Conservation (phyloP, 2,888 invertebrate genomes). For the Lacanobia oleracea region DNA sequence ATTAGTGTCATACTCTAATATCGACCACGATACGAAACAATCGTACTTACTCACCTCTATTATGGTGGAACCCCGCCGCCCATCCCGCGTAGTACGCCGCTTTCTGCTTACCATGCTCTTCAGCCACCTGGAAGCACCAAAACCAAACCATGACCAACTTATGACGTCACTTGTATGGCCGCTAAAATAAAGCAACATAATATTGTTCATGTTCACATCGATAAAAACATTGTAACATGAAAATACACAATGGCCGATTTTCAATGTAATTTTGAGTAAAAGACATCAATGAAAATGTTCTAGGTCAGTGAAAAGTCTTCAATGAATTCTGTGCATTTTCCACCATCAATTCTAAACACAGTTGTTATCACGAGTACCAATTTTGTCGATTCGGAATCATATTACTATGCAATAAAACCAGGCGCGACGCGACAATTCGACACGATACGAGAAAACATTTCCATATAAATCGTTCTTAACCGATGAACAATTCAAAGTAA, state of each 20-base stretch:
- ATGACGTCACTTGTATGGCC: background rate
- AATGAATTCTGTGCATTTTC: background rate
- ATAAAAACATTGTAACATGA: slow-evolving; percentile 35
- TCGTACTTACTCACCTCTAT: slow-evolving; percentile 81
- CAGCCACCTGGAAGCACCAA: slow-evolving; percentile 91
- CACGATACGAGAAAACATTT: background rate
- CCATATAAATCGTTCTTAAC: background rate
- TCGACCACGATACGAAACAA: slow-evolving; percentile 14
- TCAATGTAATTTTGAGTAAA: background rate
- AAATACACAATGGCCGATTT: slow-evolving; percentile 45
- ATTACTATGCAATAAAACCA: background rate
- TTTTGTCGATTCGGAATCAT: background rate
- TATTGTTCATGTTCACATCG: slow-evolving; percentile 12
- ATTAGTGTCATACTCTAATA: too few relatives aligned
- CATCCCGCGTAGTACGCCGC: slow-evolving; percentile 94
- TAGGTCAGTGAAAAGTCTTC: background rate
- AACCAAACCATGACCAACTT: slow-evolving; percentile 2
- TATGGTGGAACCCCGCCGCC: slow-evolving; percentile 92
- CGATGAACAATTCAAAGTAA: background rate
- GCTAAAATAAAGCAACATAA: slow-evolving; percentile 39
- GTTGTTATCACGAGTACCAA: background rate
- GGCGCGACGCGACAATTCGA: background rate
- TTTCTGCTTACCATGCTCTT: slow-evolving; percentile 96
- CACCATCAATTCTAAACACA: slow-evolving; percentile 1
- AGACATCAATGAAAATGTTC: background rate